Percentiles rank a stretch among this genome's conserved stretches.
Conservation (phyloP, 2,113 vertebrate genomes). For the Atherinomorus stipes region DNA sequence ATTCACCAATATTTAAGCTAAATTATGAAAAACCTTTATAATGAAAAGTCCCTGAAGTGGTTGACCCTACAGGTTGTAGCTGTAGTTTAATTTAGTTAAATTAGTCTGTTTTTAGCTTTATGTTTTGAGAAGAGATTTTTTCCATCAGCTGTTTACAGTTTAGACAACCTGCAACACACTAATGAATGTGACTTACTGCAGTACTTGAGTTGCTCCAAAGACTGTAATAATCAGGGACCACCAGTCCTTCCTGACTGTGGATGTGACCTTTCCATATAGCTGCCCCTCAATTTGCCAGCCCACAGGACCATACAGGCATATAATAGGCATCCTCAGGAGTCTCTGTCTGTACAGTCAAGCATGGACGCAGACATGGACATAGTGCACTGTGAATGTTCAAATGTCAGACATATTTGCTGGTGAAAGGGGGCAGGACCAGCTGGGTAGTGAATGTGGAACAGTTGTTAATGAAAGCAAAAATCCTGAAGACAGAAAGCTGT, state of each 20-base stretch:
- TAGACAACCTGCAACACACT: neutral
- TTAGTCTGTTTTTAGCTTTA: neutral
- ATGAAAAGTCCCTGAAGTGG: no score
- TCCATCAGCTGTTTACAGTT: neutral
- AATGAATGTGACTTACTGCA: conserved; percentile 4
- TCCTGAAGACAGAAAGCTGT: neutral
- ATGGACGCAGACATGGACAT: conserved; percentile 25
- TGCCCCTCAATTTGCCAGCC: conserved; percentile 44
- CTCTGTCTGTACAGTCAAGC: conserved; percentile 13
- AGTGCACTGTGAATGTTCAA: conserved; percentile 36
- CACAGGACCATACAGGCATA: conserved; percentile 39
- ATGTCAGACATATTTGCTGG: conserved; percentile 48
- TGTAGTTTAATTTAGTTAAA: neutral
- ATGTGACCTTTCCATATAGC: conserved; percentile 61
- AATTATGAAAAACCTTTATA: no score
- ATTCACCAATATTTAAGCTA: no score
- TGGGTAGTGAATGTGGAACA: neutral
- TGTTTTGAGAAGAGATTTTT: neutral
- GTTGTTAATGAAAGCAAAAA: conserved; percentile 19
- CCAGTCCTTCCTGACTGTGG: conserved; percentile 7
- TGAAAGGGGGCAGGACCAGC: conserved; percentile 25
- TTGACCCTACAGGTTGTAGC: no score
- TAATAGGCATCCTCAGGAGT: conserved; percentile 58
- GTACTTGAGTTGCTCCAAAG: conserved; percentile 24
- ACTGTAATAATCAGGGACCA: conserved; percentile 37